These are phyloP conservation scores for Anaspis maculata DNA, from an alignment of 2,888 invertebrate genomes.

Conservation along the genomic window DNA sequence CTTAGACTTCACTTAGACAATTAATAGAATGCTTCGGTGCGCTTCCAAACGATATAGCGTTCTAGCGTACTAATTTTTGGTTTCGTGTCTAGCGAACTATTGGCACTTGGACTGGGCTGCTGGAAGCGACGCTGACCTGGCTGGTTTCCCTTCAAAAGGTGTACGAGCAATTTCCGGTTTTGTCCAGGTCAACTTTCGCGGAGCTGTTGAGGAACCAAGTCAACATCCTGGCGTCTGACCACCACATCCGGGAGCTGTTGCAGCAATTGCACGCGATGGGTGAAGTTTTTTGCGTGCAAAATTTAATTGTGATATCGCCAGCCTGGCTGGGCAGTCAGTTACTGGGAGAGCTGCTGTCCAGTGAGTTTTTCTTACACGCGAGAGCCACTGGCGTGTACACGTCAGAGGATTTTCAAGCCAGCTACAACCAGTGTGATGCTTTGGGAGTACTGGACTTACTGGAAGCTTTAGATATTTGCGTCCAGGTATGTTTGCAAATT, in stretches of 20 bases:
- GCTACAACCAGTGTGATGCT: constrained; percentile 63
- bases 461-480: constrained; percentile 62
- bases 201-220: constrained; percentile 49
- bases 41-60: too few relatives aligned
- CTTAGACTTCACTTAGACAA: background rate
- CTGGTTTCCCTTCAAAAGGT: constrained; percentile 46
- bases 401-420: constrained; percentile 62
- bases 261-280: constrained; percentile 57
- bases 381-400: constrained; percentile 63
- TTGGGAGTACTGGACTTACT: constrained; percentile 57
- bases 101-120: constrained; percentile 48
- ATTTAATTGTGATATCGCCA: constrained; percentile 57
- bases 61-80: too few relatives aligned
- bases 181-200: constrained; percentile 51
- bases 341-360: constrained; percentile 56
- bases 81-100: constrained; percentile 35
- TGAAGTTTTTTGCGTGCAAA: constrained; percentile 46
- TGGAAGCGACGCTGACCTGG: constrained; percentile 49
- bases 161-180: constrained; percentile 52
- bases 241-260: constrained; percentile 53
- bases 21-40: too few relatives aligned
- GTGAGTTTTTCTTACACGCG: constrained; percentile 45
- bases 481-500: too few relatives aligned
- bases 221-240: constrained; percentile 56
- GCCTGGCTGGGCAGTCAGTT: constrained; percentile 61